Conservation (phyloP, 2,113 vertebrate species). For the Tichodroma muraria region DNA sequence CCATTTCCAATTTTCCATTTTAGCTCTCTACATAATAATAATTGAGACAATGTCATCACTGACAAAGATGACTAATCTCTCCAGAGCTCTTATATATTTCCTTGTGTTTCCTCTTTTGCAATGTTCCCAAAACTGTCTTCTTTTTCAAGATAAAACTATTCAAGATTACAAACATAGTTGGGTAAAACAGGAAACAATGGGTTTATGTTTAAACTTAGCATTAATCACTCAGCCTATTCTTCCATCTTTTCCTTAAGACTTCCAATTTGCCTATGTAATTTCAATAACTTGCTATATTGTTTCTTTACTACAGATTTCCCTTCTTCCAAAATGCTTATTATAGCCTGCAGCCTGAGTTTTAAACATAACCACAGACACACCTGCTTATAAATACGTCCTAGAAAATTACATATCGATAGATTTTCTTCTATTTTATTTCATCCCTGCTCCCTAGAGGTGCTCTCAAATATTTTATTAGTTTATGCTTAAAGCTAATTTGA, state of each 20-base stretch:
- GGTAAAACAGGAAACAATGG: not conserved
- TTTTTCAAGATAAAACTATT: constrained; percentile 32
- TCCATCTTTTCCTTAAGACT: not conserved
- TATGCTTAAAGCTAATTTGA: not conserved
- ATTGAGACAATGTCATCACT: not conserved
- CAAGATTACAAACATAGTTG: not conserved
- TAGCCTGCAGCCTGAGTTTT: not conserved
- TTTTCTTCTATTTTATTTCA: not conserved
- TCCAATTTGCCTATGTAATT: not conserved
- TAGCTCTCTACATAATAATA: not conserved
- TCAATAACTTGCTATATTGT: not conserved
- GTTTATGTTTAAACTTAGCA: not conserved
- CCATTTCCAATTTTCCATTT: constrained; percentile 44
- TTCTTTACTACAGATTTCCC: not conserved
- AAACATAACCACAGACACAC: not conserved
- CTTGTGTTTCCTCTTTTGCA: not conserved
- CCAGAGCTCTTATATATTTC: not conserved
- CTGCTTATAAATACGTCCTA: not conserved
- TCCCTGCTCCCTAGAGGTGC: not conserved
- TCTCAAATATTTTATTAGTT: not conserved
- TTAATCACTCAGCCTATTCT: not conserved
- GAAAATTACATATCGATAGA: not conserved
- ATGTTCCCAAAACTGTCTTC: not conserved
- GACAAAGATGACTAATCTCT: constrained; percentile 3
- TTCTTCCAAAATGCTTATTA: not conserved